phyloP scores from a whole-genome alignment of 2,888 invertebrate species.

The Rhabditophanes sp. region DNA sequence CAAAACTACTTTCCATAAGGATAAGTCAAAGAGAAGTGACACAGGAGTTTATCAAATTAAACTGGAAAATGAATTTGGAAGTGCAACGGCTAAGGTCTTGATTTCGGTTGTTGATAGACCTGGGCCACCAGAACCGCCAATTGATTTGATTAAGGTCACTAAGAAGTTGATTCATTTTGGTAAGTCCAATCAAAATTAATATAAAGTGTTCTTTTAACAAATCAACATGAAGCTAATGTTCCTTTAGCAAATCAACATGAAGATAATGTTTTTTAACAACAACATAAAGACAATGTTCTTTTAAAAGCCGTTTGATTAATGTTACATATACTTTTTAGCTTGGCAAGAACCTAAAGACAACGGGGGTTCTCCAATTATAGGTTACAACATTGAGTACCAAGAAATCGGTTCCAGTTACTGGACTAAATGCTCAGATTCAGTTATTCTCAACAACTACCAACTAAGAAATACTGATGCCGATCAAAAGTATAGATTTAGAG shows the following conservation, averaged over 20 bases:
- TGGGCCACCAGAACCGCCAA: constrained; percentile 70
- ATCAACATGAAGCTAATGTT: too few species aligned
- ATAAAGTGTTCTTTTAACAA: too few species aligned
- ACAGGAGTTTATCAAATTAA: constrained; percentile 65
- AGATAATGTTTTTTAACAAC: too few species aligned
- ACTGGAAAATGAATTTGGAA: constrained; percentile 70
- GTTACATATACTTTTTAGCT: too few species aligned
- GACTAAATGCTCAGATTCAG: constrained; percentile 81
- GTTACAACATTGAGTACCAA: constrained; percentile 82
- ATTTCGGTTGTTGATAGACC: constrained; percentile 68
- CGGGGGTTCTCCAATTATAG: constrained; percentile 55
- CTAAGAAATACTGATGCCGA: constrained; percentile 81
- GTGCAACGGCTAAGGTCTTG: constrained; percentile 75
- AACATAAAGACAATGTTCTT: too few species aligned
- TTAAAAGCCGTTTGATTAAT: constrained; percentile 72
- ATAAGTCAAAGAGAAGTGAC: constrained; percentile 70
- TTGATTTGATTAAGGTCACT: too few species aligned
- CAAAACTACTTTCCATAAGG: too few species aligned
- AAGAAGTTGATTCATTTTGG: too few species aligned
- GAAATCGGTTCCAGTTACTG: constrained; percentile 79
- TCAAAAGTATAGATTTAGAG: constrained; percentile 65
- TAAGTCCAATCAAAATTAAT: too few species aligned
- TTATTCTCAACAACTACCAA: constrained; percentile 72
- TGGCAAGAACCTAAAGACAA: constrained; percentile 80
- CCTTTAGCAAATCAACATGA: constrained; percentile 64